Base-by-base conservation (phyloP, 92 coral and sea anemone species). In the Blastomussa wellsi region DNA sequence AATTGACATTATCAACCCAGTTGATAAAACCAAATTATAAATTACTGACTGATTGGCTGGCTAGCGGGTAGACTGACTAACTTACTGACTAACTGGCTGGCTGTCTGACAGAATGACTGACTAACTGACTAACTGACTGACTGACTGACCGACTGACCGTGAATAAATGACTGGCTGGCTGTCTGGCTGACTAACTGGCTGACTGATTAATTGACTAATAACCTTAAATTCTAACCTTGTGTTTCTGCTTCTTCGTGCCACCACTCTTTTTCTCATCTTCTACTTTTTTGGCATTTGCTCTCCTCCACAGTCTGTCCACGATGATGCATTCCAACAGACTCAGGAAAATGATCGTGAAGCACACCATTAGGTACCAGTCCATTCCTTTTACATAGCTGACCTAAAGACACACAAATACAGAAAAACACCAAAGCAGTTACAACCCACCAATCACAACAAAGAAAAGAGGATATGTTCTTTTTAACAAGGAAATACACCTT, bases 311-410 rank as follows among this genome's bases (percentile, higher is more conserved):
- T 69, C 89, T 85, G 71, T 94, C 98, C 13, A 94, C 98, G 38
- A 89, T 84, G 49, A 94, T 90, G 49, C 98, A 92, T 84, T 96
- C 98, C 74, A 89, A 81, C 22, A 96, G 85, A 80, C 98, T 96
- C 93, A 96, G 78, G 87, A 96, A 96, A 33, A 96, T 93, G 70
- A 96, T 90, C 44, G 91, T 84, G 71, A 96, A 90, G 29, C 98
- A 92, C 22, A 91, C 87, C 93, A 96, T 82, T 33, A 96, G 86
- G 57, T 96, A 96, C 94, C 93, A 85, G 80, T 96, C 98, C 94
- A 96, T 86, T 49, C 98, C 98, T 83, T 96, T 96, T 8, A 92
- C 96, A 73, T 96, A 96, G 84, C 98, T 96, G 84, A 96, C 97
- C 92, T 96, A 19, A 1, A 13, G 36, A 24, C 13, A 74, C 4